Evolutionary conservation across 1,140 invertebrate genomes (phyloP), one percentile per base, ranked within the genome.

Genomic region (Hydropsyche tenuis): DNA sequence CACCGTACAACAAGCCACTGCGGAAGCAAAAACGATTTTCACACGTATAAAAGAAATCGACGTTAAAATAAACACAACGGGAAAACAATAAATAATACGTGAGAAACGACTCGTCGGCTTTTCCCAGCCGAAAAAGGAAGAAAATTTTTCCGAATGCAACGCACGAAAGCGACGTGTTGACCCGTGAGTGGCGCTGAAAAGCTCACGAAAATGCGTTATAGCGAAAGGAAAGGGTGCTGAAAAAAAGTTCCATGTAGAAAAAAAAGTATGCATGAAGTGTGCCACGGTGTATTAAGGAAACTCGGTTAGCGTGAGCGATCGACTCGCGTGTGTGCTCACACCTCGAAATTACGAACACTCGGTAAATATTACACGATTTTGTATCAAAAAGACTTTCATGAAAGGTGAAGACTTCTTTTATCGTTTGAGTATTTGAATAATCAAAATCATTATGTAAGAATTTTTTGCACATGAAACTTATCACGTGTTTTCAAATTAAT

Each of bases 221-320:
- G 16, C 27, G 30, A 66, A 45, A 16, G 42, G 22, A 66, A 43
- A 66, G 16, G 16, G 7, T 14, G 48, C 48, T 12, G 30, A 66
- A n/a, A 43, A 66, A 66, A 18, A 43, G 20, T 1, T 62, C 1
- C 3, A 63, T 51, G 56, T 5, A 62, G 18, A 65, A 23, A 68
- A 53, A 6, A 69, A 53, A 22, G 45, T n/a, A 27, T 46, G 45
- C 46, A 63, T 14, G 20, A 69, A 42, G 66, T 69, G 66, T 69
- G 20, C n/a, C n/a, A n/a, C n/a, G n/a, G 66, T 12, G 42, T 53
- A 69, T 69, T 69, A 69, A 42, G 22, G 66, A 69, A 69, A 69
- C 66, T 69, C 46, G 27, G 66, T 45, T 69, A 69, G 66, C 66
- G 66, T 69, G 66, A 69, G 66, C 37, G 66, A 69, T 69, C 66